Percentiles rank a stretch among this genome's conserved stretches.
Evolutionary conservation across 92 coral and sea anemone species (phyloP).

Genomic region (Zoanthus gigantus): DNA sequence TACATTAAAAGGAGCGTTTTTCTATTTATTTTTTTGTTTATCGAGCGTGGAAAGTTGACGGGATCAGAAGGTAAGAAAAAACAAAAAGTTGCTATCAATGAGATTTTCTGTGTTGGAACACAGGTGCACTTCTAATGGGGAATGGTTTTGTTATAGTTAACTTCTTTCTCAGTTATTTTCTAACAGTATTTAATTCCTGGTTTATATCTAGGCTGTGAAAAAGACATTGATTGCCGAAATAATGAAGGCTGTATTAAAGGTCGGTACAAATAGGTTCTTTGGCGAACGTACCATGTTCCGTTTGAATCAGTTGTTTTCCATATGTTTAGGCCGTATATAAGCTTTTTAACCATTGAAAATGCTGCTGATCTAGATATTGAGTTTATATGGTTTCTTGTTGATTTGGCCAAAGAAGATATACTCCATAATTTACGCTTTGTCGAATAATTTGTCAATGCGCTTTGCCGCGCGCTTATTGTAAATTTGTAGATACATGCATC

Average conservation of each 20-base stretch:
- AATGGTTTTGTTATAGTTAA: conserved; percentile 18
- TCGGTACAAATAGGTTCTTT: conserved; percentile 2
- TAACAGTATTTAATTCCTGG: not conserved
- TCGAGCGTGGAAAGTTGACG: conserved; percentile 75
- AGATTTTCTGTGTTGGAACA: not conserved
- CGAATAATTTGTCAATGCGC: not conserved
- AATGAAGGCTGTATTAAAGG: conserved; percentile 17
- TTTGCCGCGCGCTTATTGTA: conserved; percentile 19
- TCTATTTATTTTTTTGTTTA: conserved; percentile 54
- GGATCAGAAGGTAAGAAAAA: conserved; percentile 77
- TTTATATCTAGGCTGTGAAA: conserved; percentile 21
- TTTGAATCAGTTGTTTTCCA: conserved; percentile 5
- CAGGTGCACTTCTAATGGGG: conserved; percentile 41
- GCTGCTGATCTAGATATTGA: conserved; percentile 2
- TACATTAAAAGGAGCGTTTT: conserved; percentile 65
- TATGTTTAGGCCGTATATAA: not conserved
- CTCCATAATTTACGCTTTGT: conserved; percentile 23
- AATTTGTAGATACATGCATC: not conserved
- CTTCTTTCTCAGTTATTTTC: not conserved
- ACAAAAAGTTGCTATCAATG: not conserved
- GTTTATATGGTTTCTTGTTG: not conserved
- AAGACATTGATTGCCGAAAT: conserved; percentile 27
- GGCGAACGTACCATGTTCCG: conserved; percentile 22
- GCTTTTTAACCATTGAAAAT: not conserved
- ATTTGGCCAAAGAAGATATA: not conserved